Conservation (phyloP, 2,797 vertebrate species). For the Phyllotis vaccarum region DNA sequence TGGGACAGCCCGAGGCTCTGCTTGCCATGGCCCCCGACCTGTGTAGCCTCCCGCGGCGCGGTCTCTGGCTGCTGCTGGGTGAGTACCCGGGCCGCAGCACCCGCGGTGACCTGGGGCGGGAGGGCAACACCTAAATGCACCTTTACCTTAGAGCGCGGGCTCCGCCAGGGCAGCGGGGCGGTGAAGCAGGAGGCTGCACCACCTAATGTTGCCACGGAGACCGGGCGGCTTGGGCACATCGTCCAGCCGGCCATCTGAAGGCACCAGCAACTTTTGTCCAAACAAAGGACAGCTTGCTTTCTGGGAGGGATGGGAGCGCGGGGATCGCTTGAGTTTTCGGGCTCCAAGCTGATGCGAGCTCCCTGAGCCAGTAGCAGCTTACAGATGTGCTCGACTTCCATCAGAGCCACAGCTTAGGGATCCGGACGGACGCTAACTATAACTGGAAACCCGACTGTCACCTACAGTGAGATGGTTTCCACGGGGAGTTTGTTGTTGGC, state of each 20-base stretch:
- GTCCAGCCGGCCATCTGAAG: background rate
- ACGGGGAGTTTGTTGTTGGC: background rate
- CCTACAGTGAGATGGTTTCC: too few species aligned
- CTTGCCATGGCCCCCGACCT: slow-evolving; percentile 64
- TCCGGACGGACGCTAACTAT: background rate
- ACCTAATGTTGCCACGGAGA: background rate
- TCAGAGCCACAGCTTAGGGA: background rate
- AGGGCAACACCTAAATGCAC: background rate
- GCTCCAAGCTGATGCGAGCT: background rate
- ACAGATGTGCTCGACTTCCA: background rate
- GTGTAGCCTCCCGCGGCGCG: background rate
- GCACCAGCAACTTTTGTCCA: background rate
- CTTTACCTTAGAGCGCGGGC: background rate
- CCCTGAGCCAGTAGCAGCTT: background rate
- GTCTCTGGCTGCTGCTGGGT: slow-evolving; percentile 78
- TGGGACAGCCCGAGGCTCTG: background rate
- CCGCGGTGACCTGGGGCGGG: background rate
- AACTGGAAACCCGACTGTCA: background rate
- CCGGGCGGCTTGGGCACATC: background rate
- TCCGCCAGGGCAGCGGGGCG: background rate
- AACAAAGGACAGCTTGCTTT: background rate
- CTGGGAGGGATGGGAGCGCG: accelerated
- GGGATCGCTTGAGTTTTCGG: background rate
- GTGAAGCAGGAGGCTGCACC: background rate
- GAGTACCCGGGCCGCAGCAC: slow-evolving; percentile 52